Evolutionary conservation across 2,797 vertebrate species (phyloP), one percentile per base, ranked within the genome.

Genomic region (Eutrigla gurnardus): DNA sequence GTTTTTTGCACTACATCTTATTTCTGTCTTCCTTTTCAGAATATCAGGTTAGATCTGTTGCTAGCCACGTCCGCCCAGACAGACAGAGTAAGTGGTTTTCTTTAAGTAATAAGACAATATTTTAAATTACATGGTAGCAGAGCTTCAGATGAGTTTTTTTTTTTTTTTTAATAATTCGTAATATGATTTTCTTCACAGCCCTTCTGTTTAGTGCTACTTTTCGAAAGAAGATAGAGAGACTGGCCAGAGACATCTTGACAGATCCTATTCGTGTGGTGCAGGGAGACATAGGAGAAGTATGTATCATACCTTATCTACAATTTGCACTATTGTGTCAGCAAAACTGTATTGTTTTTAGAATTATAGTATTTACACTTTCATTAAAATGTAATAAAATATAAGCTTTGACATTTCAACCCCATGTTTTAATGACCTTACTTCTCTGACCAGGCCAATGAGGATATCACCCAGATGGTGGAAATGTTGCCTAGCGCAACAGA

Each of bases 251-350:
- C 84, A 99, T 99, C 87, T 89, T 99, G 82, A 93, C 96, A 0
- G 98, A 99, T 88, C 98, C 98, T 0, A 98, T 99, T 70, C 96
- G 98, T 46, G 98, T 99, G 49, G 98, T 99, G 70, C 98, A 99
- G 78, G 98, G 98, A 83, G 98, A 99, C 92, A 98, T 99, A 13
- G 98, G 98, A 92, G 98, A 99, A 97, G 98, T 99, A 92, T 77
- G 62, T 25, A 9, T 45, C 39, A 33, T 7, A 47, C 37, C 4
- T 60, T 4, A 45, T 32, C 42, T 43, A 4, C 18, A 11, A 6
- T 1, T 14, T 43, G 40, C 32, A 25, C 39, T 15, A 43, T 32
- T 32, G 42, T 46, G n/a, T 35, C 35, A 18, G 46, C 11, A 46
- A 62, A 47, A n/a, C 4, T 18, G 8, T 15, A 17, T 33, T 1